Base-by-base conservation (phyloP, 1,140 invertebrate genomes). In the Drosophila eugracilis region DNA sequence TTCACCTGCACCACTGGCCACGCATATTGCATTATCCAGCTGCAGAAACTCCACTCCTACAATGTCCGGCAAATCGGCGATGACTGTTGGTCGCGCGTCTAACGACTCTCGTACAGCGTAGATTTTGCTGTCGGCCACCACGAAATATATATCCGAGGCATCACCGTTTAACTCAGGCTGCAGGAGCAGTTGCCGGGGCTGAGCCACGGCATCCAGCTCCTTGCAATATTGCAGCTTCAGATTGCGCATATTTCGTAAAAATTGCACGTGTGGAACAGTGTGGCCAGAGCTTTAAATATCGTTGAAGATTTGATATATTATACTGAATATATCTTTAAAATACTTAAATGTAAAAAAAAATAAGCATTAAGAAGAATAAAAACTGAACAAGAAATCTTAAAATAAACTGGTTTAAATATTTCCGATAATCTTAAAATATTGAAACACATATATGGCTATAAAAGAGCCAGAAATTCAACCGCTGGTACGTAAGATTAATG, bases 191-290 rank as follows among this genome's bases (percentile, higher is more conserved):
- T 78, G 83, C 22, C 53, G 73, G 0, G 77, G 34, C 47, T 80
- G 57, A 22, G 15, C n/a, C 12, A 90, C 49, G 6, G 49, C 48
- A 4, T 24, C 19, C 24, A 72, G 49, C 60, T 88, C 74, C 42
- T 71, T 79, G 36, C 81, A 81, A 60, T 78, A 91, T 75, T 81
- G 74, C 30, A 91, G 47, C 65, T 91, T 91, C 5, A 91, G 62
- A 80, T 91, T 91, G 44, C 89, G 81, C 89, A 91, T 90, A 66
- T 62, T 79, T 77, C 30, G 47, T 44, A 69, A 69, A 69, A 84
- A 55, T 66, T 57, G 36, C 63, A 65, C 45, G 69, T 72, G 67
- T 59, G 67, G 50, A 63, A 30, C 53, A 10, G 41, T 41, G 59
- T 66, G 60, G 52, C 70, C 70, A 34, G 12, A 48, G 22, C 22